Conservation (phyloP, 2,888 invertebrate species). For the Lasioglossum figueresi region DNA sequence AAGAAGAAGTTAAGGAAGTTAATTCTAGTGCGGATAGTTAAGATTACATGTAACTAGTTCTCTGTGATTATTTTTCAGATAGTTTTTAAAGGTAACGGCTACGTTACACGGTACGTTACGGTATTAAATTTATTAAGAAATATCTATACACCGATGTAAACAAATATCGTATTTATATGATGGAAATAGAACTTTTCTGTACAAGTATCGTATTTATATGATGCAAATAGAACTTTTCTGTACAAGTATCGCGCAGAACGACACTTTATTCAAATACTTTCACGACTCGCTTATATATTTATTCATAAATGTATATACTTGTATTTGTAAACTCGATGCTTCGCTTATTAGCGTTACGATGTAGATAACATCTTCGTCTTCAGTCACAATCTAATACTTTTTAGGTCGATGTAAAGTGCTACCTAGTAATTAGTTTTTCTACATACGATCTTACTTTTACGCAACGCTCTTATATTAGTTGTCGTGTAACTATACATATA, state of each 20-base stretch:
- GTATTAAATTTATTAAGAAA: neutral
- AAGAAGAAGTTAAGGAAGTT: neutral
- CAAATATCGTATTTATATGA: constrained; percentile 24
- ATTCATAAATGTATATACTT: constrained; percentile 48
- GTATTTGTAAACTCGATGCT: constrained; percentile 45
- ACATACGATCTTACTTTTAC: neutral
- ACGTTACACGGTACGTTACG: neutral
- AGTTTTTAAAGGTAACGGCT: neutral
- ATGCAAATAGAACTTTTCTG: constrained; percentile 22
- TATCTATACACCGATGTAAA: neutral
- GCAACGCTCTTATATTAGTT: constrained; percentile 5
- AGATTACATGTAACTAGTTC: neutral
- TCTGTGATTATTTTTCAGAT: constrained; percentile 1
- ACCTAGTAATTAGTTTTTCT: neutral
- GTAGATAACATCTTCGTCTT: constrained; percentile 41
- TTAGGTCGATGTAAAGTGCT: neutral
- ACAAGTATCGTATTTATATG: constrained; percentile 14
- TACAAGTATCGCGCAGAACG: constrained; percentile 13
- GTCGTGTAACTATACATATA: constrained; percentile 8
- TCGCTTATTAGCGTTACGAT: constrained; percentile 53
- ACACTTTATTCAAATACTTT: constrained; percentile 33
- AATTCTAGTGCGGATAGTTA: neutral
- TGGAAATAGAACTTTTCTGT: constrained; percentile 26
- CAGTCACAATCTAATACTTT: constrained; percentile 10
- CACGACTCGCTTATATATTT: constrained; percentile 44